Evolutionary conservation across 2,113 vertebrate genomes (phyloP).

Genomic region (Andinoacara biseriatus): DNA sequence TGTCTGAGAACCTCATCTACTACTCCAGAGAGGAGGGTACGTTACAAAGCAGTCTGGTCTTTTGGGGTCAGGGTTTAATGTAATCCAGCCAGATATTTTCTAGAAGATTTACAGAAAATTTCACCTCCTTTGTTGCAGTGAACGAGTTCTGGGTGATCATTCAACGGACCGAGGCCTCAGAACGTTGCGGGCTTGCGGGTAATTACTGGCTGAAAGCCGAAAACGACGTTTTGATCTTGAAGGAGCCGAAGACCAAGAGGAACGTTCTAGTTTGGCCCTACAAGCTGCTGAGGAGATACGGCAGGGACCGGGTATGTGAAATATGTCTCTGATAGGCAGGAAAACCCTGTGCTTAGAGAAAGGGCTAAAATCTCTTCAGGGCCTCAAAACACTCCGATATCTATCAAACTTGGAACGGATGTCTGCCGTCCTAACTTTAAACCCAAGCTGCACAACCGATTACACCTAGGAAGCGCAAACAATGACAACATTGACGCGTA

Average conservation of each 20-base stretch:
- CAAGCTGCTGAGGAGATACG: slow-evolving; percentile 93
- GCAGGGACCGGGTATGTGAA: slow-evolving; percentile 89
- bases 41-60: background rate
- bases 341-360: background rate
- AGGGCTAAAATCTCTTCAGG: background rate
- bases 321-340: background rate
- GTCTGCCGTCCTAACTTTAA: background rate
- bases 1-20: slow-evolving; percentile 96
- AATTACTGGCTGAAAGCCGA: slow-evolving; percentile 89
- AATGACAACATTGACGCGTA: background rate
- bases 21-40: slow-evolving; percentile 91
- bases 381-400: background rate
- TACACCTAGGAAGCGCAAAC: background rate
- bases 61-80: background rate
- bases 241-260: slow-evolving; percentile 82
- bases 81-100: background rate
- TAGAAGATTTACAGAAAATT: background rate
- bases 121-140: slow-evolving; percentile 62
- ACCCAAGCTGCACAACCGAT: background rate
- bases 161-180: slow-evolving; percentile 91
- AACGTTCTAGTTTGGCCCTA: slow-evolving; percentile 90
- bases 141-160: slow-evolving; percentile 91
- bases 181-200: slow-evolving; percentile 87
- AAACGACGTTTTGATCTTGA: slow-evolving; percentile 83
- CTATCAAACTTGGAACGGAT: background rate